Base-by-base conservation (phyloP, 2,888 invertebrate genomes). In the Hydriomena furcata region DNA sequence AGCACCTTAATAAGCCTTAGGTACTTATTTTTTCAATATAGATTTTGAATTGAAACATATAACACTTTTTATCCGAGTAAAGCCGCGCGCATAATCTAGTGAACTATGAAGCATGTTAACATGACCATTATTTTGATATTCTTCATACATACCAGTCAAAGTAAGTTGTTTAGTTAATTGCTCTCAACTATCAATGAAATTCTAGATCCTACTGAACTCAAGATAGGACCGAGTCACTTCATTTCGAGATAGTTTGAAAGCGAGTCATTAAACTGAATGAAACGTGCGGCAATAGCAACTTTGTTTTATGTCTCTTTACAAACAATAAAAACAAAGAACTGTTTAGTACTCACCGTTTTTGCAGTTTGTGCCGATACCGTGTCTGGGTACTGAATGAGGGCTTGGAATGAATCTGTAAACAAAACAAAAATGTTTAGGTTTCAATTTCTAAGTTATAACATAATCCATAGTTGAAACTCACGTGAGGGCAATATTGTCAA, bases 351-450 rank as follows among this genome's bases (percentile, higher is more conserved):
- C 86, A 96, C 96, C 91, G 95, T 93, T 93, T 99, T 99, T 76
- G 99, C 99, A 73, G 97, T 95, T 91, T 98, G 98, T 66, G 99
- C 99, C 66, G 98, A 96, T 79, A 97, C 94, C 60, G 98, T 96
- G 91, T 99, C 99, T 68, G 98, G 96, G 91, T 98, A 99, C 92
- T 99, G 99, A 87, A 99, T 98, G 80, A 99, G 94, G 63, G 99
- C 99, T 95, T 99, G 97, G 94, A 98, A 98, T 91, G 97, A 96
- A 92, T 95, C 97, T 97, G 93, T 65, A 92, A 92, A 78, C 76
- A 80, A 81, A 78, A 75, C 10, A 43, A 2, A 7, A 32, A 23
- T 20, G 34, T 46, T 51, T 47, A 44, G 34, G 41, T 41, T 20
- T 28, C 20, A 28, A 47, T 30, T 36, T 45, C 20, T 43, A 20